Evolutionary conservation across 2,797 vertebrate genomes (phyloP).

Genomic region (Anguilla obscura): DNA sequence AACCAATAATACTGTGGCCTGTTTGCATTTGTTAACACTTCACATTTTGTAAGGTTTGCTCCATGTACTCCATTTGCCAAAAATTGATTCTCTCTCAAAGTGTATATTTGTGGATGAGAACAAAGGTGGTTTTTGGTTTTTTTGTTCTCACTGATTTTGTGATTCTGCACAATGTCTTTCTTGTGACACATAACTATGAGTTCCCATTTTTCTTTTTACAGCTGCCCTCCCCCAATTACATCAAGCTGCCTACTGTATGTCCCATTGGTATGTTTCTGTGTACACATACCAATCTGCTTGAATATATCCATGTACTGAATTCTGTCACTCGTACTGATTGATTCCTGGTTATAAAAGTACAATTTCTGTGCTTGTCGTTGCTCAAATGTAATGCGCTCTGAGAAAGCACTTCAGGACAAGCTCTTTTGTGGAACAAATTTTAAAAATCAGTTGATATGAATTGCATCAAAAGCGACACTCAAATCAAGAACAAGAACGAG

Average conservation of each 20-base stretch:
- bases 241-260: too few species aligned
- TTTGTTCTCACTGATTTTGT: neutral
- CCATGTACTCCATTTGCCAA: neutral
- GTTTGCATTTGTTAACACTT: neutral
- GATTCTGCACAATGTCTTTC: neutral
- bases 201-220: neutral
- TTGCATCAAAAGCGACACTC: neutral
- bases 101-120: neutral
- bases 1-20: neutral
- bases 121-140: neutral
- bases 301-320: too few species aligned
- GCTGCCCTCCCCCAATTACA: too few species aligned
- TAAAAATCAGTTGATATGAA: neutral
- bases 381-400: neutral
- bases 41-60: neutral
- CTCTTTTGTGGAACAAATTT: neutral
- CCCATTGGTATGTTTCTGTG: too few species aligned
- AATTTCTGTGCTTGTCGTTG: neutral
- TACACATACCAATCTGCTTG: too few species aligned
- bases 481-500: neutral
- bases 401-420: neutral
- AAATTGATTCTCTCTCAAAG: neutral
- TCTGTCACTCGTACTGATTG: too few species aligned
- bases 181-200: neutral
- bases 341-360: neutral